phyloP scores from a whole-genome alignment of 1,140 invertebrate species.

The Mizuhopecten yessoensis region DNA sequence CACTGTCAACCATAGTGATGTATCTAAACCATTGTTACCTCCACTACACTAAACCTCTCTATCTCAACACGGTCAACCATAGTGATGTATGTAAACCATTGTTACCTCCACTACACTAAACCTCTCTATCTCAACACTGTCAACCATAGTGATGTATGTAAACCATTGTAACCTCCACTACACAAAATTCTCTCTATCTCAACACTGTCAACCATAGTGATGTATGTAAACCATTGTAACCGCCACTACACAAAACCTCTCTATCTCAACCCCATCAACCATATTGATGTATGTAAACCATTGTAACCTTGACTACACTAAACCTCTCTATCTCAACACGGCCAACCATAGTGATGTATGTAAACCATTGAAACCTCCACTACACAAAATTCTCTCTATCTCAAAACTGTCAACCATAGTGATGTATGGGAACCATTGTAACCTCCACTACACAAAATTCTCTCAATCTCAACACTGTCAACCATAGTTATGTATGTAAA shows the following conservation, averaged over 20 bases:
- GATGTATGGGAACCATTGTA: constrained; percentile 50
- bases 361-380: background rate
- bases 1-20: constrained; percentile 58
- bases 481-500: too few relatives aligned
- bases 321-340: constrained; percentile 45
- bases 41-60: too few relatives aligned
- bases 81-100: too few relatives aligned
- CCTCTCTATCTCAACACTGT: constrained; percentile 63
- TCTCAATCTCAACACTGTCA: too few relatives aligned
- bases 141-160: constrained; percentile 59
- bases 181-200: too few relatives aligned
- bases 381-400: constrained; percentile 57
- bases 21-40: constrained; percentile 40
- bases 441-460: too few relatives aligned
- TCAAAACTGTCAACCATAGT: constrained; percentile 59
- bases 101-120: too few relatives aligned
- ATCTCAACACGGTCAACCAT: too few relatives aligned
- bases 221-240: constrained; percentile 3
- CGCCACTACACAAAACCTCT: constrained; percentile 56
- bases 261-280: constrained; percentile 61
- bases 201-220: too few relatives aligned
- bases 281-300: constrained; percentile 57
- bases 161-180: background rate
- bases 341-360: constrained; percentile 61
- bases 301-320: too few relatives aligned